Evolutionary conservation across 2,113 vertebrate species (phyloP).

Genomic region (Lycaon pictus): DNA sequence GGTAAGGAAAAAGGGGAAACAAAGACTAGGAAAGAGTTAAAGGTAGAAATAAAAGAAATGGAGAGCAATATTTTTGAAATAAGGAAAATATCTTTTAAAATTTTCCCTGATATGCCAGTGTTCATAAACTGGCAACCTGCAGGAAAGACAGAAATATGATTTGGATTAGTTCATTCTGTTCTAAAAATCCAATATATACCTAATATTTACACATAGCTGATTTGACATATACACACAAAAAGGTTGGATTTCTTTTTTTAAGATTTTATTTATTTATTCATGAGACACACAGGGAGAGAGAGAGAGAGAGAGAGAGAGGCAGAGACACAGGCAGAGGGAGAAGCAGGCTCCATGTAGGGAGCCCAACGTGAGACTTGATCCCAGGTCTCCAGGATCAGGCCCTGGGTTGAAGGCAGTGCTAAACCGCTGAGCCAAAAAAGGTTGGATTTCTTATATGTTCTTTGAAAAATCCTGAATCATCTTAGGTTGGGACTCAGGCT

Average conservation of each 20-base stretch:
- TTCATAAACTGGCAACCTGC: neutral
- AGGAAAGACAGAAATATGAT: neutral
- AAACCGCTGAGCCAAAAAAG: no score
- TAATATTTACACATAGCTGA: neutral
- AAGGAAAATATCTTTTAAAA: neutral
- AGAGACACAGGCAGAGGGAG: no score
- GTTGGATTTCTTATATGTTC: neutral
- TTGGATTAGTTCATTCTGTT: neutral
- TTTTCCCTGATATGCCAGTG: neutral
- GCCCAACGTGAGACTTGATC: no score
- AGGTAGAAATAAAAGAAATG: neutral
- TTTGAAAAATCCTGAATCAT: neutral
- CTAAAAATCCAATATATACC: neutral
- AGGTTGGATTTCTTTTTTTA: neutral
- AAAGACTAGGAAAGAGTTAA: neutral
- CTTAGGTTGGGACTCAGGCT: neutral
- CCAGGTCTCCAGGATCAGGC: no score
- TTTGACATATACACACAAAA: neutral
- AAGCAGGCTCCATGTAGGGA: no score
- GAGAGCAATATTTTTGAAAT: neutral
- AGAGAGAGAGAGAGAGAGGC: no score
- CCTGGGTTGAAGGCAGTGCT: no score
- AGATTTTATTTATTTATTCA: no score
- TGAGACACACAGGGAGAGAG: no score
- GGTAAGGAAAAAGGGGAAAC: neutral